These are phyloP conservation scores for Sicus ferrugineus DNA, from an alignment of 2,888 invertebrate genomes.

Conservation along the genomic window DNA sequence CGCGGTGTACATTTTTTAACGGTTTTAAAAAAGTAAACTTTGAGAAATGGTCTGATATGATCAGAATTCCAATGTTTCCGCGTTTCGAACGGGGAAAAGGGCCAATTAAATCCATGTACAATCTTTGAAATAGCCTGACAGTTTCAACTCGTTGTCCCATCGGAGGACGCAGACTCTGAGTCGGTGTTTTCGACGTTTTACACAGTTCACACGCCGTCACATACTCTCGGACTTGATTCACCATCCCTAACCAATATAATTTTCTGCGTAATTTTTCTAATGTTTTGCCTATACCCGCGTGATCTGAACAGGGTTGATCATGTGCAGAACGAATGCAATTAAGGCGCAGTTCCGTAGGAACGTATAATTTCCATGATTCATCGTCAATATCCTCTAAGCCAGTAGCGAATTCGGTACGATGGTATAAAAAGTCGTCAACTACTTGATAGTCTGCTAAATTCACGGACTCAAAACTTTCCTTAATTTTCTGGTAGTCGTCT, in stretches of 20 bases:
- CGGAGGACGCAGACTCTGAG: not conserved
- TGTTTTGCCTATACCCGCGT: too few relatives aligned
- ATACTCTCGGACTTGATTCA: too few relatives aligned
- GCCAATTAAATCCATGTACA: conserved; percentile 34
- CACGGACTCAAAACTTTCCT: not conserved
- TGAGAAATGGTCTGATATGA: conserved; percentile 23
- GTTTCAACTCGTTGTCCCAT: conserved; percentile 13
- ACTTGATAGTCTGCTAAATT: conserved; percentile 1
- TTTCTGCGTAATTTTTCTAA: too few relatives aligned
- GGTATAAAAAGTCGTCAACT: not conserved
- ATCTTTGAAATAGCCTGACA: conserved; percentile 23
- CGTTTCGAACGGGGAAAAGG: conserved; percentile 19
- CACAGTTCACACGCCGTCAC: too few relatives aligned
- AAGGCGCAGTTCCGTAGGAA: conserved; percentile 4
- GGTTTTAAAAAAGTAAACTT: too few relatives aligned
- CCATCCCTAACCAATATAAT: too few relatives aligned
- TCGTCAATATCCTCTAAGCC: not conserved
- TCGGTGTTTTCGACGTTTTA: too few relatives aligned
- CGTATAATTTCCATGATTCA: conserved; percentile 63
- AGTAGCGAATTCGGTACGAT: not conserved
- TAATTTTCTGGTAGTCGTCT: not conserved
- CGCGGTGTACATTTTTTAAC: too few relatives aligned
- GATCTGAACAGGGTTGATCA: too few relatives aligned
- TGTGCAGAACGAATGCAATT: not conserved
- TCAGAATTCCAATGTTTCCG: not conserved